phyloP scores from a whole-genome alignment of 2,888 invertebrate species.

The Lithophane semibrunnea region DNA sequence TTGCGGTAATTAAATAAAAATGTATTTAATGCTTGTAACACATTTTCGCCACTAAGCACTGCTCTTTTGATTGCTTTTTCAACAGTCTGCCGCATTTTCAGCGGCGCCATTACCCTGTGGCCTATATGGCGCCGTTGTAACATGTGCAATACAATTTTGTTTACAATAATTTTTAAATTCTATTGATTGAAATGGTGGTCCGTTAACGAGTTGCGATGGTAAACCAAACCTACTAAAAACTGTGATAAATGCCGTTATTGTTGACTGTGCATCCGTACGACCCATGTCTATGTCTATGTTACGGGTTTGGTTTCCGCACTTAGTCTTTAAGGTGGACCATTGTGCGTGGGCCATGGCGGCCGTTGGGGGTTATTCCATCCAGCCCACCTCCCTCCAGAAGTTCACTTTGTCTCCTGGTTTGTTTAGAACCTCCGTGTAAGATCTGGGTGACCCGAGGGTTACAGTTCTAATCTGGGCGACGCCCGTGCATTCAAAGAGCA shows the following conservation, averaged over 20 bases:
- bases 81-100: not conserved
- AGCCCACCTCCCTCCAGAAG: too few species aligned
- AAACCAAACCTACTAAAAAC: constrained; percentile 3
- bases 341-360: too few species aligned
- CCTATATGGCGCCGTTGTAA: not conserved
- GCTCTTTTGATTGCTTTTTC: not conserved
- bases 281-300: too few species aligned
- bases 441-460: too few species aligned
- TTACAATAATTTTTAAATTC: constrained; percentile 1
- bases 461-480: too few species aligned
- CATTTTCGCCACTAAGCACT: not conserved
- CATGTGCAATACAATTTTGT: not conserved
- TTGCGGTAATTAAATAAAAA: not conserved
- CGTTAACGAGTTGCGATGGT: constrained; percentile 5
- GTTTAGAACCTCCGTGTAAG: too few species aligned
- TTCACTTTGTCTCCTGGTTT: too few species aligned
- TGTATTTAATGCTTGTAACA: not conserved
- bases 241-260: not conserved
- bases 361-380: too few species aligned
- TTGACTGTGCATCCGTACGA: too few species aligned
- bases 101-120: not conserved
- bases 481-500: too few species aligned
- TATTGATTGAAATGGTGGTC: not conserved
- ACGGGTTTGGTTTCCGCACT: too few species aligned
- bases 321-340: too few species aligned